A percentile compares a stretch with the other conserved stretches of the same genome.
Evolutionary conservation across 2,113 vertebrate genomes (phyloP).

Genomic region (Oxygymnocypris stewartii): DNA sequence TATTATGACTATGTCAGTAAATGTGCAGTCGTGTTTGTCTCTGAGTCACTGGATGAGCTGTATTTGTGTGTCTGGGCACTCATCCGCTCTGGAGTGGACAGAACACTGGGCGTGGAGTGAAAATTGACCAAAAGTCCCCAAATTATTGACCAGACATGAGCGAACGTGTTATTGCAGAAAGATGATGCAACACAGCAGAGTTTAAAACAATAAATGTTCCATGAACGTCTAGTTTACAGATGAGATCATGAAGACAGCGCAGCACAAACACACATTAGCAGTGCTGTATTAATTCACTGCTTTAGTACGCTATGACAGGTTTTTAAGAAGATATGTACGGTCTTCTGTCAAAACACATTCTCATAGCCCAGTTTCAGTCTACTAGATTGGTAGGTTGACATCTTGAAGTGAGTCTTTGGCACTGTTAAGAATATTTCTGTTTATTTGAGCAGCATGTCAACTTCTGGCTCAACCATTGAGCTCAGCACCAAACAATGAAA

Average conservation of each 20-base stretch:
- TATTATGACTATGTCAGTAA: slow-evolving; percentile 25
- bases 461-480: background rate
- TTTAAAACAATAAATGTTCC: background rate
- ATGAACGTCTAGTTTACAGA: background rate
- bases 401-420: background rate
- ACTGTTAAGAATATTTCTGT: background rate
- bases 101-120: background rate
- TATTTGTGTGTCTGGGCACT: slow-evolving; percentile 23
- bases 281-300: background rate
- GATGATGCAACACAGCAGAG: background rate
- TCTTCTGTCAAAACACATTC: background rate
- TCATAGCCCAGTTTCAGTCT: background rate
- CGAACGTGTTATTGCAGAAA: background rate
- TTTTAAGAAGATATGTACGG: background rate
- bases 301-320: background rate
- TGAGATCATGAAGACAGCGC: background rate
- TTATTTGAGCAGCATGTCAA: background rate
- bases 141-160: slow-evolving; percentile 5
- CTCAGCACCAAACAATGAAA: background rate
- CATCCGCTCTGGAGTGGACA: background rate
- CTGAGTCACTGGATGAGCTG: slow-evolving; percentile 37
- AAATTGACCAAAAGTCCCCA: background rate
- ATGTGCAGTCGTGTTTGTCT: slow-evolving; percentile 14
- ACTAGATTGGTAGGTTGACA: background rate
- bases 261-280: background rate